Base-by-base conservation (phyloP, 2,888 invertebrate species). In the Netelia inedita region DNA sequence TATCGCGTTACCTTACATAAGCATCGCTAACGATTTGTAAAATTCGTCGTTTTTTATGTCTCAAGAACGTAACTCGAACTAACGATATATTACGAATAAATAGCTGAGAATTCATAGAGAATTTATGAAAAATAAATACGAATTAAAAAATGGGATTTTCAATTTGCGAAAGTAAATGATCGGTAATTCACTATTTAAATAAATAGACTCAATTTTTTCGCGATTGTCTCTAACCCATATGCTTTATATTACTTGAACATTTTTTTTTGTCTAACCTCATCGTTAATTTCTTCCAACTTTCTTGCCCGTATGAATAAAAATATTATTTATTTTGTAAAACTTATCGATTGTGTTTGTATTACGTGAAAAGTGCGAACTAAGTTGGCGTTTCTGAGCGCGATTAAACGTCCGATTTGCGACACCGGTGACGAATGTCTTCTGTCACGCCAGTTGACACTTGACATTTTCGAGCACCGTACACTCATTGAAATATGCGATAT, bases 391-490 rank as follows among this genome's bases (percentile, higher is more conserved):
- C 85, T 46, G 8, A 71, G 59, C 1, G 85, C 85, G 2, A 85
- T 85, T 3, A 82, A 79, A 28, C 71, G 28, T 72, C 79, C 85
- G 11, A 85, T 79, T 11, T 53, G 65, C 2, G 85, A 85, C n/a
- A 75, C 82, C 2, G 85, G 85, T 11, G 78, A 53, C 14, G 79
- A 85, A 65, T 74, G 46, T 16, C 82, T 63, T 41, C 53, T 28
- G 2, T 82, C 66, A 1, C 85, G 82, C 85, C 85, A 85, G 43
- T 53, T 79, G 14, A 85, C 65, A 43, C 65, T 66, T 16, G 82
- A 66, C 82, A 79, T 82, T 73, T 53, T 69, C 21, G 1, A 21
- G 2, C 46, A 46, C 46, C 11, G 14, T 46, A 46, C 46, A 8
- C 16, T 57, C 19, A 19, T 57, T 19, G 9, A 21, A 57, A 57